A percentile compares a stretch with the other conserved stretches of the same genome.
Conservation (phyloP, 2,888 invertebrate genomes). For the Xanthorhoe designata region DNA sequence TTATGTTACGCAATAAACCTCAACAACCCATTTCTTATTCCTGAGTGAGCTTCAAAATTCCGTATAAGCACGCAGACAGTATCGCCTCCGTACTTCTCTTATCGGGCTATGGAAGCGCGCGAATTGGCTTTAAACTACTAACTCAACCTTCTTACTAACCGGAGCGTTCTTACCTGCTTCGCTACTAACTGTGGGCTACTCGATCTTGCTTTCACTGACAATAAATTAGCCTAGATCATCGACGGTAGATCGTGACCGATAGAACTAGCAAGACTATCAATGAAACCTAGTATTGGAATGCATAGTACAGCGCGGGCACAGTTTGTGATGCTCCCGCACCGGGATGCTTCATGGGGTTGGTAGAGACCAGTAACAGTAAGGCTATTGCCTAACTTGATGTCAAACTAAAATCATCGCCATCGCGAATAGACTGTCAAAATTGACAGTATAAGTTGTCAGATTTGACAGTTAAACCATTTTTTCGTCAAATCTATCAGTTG, state of each 20-base stretch:
- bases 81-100: constrained; percentile 25
- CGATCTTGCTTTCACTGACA: background rate
- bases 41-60: constrained; percentile 29
- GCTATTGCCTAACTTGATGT: no score
- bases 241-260: no score
- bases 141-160: constrained; percentile 4
- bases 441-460: no score
- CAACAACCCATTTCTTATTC: background rate
- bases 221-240: no score
- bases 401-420: no score
- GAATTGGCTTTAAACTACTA: constrained; percentile 22
- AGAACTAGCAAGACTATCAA: no score
- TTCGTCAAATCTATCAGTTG: no score
- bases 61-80: constrained; percentile 25
- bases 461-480: no score
- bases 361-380: no score
- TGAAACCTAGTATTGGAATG: no score
- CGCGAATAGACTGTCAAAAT: no score
- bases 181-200: constrained; percentile 16
- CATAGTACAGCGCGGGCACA: background rate
- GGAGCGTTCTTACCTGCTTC: constrained; percentile 14
- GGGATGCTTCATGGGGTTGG: background rate
- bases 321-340: background rate
- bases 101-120: constrained; percentile 23
- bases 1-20: background rate